Evolutionary conservation across 2,113 vertebrate species (phyloP).

Genomic region (Embiotoca jacksoni): DNA sequence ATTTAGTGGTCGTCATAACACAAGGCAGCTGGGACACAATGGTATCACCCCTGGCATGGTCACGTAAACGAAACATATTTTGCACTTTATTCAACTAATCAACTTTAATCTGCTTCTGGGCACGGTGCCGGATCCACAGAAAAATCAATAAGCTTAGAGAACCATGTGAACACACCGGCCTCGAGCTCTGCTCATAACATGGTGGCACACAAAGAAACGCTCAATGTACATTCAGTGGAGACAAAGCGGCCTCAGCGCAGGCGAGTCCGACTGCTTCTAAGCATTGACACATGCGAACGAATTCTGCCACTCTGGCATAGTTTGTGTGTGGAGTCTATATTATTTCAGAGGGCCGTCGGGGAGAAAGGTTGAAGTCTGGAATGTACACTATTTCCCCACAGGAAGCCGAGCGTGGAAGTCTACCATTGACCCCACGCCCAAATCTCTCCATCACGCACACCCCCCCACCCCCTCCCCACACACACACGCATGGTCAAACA

Average conservation of each 20-base stretch:
- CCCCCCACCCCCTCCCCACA: no score
- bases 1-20: constrained; percentile 48
- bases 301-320: constrained; percentile 46
- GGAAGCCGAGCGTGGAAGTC: constrained; percentile 73
- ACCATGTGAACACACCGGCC: constrained; percentile 12
- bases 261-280: constrained; percentile 27
- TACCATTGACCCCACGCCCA: constrained; percentile 73
- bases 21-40: constrained; percentile 28
- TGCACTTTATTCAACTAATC: constrained; percentile 60
- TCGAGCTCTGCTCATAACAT: neutral
- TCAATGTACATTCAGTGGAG: no score
- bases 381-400: constrained; percentile 82
- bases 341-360: constrained; percentile 71
- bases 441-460: constrained; percentile 63
- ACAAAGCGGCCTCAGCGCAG: neutral
- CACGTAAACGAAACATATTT: constrained; percentile 45
- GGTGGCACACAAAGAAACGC: no score
- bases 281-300: constrained; percentile 55
- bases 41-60: neutral
- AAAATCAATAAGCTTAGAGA: constrained; percentile 45
- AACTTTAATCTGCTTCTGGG: constrained; percentile 48
- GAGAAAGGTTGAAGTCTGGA: constrained; percentile 77
- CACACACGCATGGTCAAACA: constrained; percentile 34
- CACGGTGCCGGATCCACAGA: constrained; percentile 23
- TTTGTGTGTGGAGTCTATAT: constrained; percentile 63